phyloP scores from a whole-genome alignment of 2,888 invertebrate genomes.

The Chalcosyrphus nemorum region DNA sequence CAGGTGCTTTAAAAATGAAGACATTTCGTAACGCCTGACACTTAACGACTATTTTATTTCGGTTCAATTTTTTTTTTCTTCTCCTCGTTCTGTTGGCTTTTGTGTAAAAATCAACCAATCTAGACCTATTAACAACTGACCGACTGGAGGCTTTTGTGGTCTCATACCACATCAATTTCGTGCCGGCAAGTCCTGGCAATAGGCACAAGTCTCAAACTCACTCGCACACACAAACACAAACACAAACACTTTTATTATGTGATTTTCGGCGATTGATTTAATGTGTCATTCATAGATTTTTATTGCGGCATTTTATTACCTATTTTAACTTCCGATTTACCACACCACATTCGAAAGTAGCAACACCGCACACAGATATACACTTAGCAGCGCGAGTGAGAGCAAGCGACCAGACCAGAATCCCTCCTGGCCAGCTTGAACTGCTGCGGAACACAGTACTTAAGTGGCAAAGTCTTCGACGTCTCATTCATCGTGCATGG shows the following conservation, averaged over 20 bases:
- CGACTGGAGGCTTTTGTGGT: conserved; percentile 39
- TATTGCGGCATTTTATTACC: conserved; percentile 82
- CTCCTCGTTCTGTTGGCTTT: not conserved
- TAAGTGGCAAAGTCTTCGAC: conserved; percentile 56
- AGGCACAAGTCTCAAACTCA: not conserved
- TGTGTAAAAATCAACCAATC: conserved; percentile 17
- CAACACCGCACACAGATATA: conserved; percentile 77
- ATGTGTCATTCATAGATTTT: conserved; percentile 83
- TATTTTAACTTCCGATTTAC: conserved; percentile 82
- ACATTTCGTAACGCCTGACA: conserved; percentile 19
- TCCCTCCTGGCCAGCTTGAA: conserved; percentile 58
- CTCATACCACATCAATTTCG: not conserved
- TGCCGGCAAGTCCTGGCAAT: conserved; percentile 16
- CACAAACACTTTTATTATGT: conserved; percentile 74
- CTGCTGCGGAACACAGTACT: conserved; percentile 48
- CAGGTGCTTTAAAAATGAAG: conserved; percentile 21
- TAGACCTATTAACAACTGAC: conserved; percentile 50
- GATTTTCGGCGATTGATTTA: conserved; percentile 82
- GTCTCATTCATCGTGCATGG: conserved; percentile 65
- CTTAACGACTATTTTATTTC: conserved; percentile 6
- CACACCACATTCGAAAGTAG: conserved; percentile 80
- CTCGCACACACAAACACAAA: not conserved
- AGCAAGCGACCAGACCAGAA: too few species aligned
- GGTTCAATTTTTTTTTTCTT: too few species aligned
- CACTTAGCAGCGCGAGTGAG: too few species aligned